Conservation (phyloP, 1,140 invertebrate genomes). For the Diorhabda elongata region DNA sequence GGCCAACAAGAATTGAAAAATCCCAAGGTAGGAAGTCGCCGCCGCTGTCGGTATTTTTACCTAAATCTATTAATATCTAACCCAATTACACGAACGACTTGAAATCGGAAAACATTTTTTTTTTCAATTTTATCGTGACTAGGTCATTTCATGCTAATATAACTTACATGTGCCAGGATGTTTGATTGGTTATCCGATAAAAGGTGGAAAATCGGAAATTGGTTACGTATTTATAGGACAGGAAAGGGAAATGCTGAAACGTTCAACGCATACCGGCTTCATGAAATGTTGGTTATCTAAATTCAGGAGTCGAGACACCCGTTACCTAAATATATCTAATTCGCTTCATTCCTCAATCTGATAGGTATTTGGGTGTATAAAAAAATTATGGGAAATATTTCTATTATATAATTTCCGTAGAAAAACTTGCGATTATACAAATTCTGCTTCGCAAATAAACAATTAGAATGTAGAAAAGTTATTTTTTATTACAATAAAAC, state of each 20-base stretch:
- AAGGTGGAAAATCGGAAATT: background rate
- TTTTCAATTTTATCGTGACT: background rate
- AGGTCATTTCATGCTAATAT: background rate
- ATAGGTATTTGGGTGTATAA: too few species aligned
- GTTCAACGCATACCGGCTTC: too few species aligned
- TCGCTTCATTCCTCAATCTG: too few species aligned
- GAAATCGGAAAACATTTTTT: slow-evolving; percentile 9
- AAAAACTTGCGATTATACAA: too few species aligned
- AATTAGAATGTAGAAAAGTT: too few species aligned
- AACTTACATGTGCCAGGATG: background rate
- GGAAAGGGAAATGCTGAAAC: background rate
- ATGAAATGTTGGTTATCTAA: too few species aligned
- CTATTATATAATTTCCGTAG: too few species aligned
- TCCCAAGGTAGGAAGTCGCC: slow-evolving; percentile 4
- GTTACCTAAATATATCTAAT: too few species aligned
- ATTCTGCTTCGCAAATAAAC: too few species aligned
- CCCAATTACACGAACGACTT: slow-evolving; percentile 3
- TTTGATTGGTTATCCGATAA: background rate
- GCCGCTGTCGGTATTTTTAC: slow-evolving; percentile 5
- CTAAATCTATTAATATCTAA: slow-evolving; percentile 7
- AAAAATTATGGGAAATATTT: too few species aligned
- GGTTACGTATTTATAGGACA: background rate
- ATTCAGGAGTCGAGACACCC: too few species aligned
- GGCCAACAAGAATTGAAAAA: background rate
- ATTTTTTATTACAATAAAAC: too few species aligned